A percentile compares a stretch with the other conserved stretches of the same genome.
These are phyloP conservation scores for Pelmatolapia mariae DNA, from an alignment of 2,113 vertebrate species.

Conservation along the genomic window DNA sequence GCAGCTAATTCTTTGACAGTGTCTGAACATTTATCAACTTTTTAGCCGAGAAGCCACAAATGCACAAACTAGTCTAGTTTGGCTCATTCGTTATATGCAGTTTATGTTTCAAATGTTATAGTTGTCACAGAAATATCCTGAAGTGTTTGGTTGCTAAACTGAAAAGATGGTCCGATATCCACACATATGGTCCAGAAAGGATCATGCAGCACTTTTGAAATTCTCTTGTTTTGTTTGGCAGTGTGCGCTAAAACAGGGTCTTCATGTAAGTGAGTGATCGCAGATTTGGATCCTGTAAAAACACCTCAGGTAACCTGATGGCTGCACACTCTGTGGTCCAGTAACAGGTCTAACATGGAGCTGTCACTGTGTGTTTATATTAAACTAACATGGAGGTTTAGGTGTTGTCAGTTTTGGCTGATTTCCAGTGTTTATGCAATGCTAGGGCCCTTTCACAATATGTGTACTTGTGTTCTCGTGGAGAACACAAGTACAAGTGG, in stretches of 20 bases:
- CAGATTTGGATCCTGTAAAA: background rate
- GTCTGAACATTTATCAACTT: background rate
- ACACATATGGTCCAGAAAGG: background rate
- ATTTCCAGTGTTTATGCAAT: background rate
- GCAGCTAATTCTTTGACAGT: background rate
- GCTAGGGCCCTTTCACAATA: rapidly evolving
- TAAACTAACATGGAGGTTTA: background rate
- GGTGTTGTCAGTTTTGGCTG: rapidly evolving
- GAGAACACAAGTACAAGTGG: too few species aligned
- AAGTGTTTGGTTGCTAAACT: background rate
- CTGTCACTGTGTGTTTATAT: background rate
- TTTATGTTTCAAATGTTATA: background rate
- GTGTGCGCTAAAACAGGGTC: rapidly evolving
- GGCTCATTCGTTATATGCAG: background rate
- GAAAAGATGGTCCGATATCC: background rate
- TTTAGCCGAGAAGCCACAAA: background rate
- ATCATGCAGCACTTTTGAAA: background rate
- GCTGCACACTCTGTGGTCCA: background rate
- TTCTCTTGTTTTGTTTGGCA: background rate
- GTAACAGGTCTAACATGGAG: background rate
- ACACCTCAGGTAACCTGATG: background rate
- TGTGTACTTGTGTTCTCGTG: background rate
- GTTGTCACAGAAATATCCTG: background rate
- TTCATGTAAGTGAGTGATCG: background rate
- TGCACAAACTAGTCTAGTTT: background rate